Evolutionary conservation across 2,797 vertebrate species (phyloP).

Genomic region (Danio tinwini): DNA sequence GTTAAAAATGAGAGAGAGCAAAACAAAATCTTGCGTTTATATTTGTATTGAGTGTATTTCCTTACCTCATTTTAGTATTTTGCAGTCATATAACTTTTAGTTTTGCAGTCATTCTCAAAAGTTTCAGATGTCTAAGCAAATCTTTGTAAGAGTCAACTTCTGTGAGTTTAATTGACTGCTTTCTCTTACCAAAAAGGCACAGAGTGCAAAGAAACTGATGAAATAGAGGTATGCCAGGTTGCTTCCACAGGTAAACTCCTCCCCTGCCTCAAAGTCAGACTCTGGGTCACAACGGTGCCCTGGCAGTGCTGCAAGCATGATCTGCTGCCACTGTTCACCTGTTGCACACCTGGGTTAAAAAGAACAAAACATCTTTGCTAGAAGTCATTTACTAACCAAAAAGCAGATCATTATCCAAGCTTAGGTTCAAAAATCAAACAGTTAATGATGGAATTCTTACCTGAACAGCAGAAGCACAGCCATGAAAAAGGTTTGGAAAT

Average conservation of each 20-base stretch:
- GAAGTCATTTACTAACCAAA: neutral
- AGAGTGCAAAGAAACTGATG: constrained; percentile 98
- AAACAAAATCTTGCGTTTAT: too few species aligned
- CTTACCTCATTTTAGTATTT: too few species aligned
- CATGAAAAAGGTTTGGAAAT: constrained; percentile 98
- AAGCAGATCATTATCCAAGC: neutral
- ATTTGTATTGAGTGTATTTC: too few species aligned
- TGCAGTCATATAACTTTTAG: too few species aligned
- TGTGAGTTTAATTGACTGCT: neutral
- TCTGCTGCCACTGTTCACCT: constrained; percentile 98
- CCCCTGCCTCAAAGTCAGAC: constrained; percentile 88
- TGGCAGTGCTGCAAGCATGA: constrained; percentile 94
- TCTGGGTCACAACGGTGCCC: constrained; percentile 93
- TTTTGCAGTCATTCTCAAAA: too few species aligned
- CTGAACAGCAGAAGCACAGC: constrained; percentile 95
- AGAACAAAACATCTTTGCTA: neutral
- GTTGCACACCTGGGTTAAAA: constrained; percentile 89
- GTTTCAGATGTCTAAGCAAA: neutral
- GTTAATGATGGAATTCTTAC: constrained; percentile 65
- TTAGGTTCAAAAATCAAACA: neutral
- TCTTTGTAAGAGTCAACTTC: too few species aligned
- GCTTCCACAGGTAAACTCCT: constrained; percentile 94
- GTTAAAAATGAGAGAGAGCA: too few species aligned
- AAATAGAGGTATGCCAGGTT: constrained; percentile 96
- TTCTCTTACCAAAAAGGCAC: constrained; percentile 91